A percentile compares a stretch with the other conserved stretches of the same genome.
Conservation (phyloP, 2,888 invertebrate species). For the Artemia sinica region DNA sequence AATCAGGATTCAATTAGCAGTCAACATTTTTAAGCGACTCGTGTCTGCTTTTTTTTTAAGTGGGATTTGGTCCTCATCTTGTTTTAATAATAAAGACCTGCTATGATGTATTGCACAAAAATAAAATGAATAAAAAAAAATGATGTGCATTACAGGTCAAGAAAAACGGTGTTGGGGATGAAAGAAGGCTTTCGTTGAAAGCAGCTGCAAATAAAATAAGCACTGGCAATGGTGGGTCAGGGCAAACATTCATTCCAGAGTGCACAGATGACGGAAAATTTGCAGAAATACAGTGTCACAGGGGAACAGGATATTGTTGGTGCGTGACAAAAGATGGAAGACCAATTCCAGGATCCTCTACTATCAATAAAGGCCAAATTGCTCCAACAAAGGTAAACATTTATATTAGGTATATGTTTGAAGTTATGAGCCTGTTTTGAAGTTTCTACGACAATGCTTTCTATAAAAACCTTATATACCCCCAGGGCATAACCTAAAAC, state of each 20-base stretch:
- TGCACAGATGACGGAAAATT: conserved; percentile 70
- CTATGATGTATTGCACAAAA: too few species aligned
- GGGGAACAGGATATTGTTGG: conserved; percentile 62
- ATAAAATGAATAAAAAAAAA: too few species aligned
- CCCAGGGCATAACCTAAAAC: too few species aligned
- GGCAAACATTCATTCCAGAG: conserved; percentile 43
- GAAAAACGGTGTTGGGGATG: conserved; percentile 34
- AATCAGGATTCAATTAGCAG: too few species aligned
- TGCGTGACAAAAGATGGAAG: conserved; percentile 70
- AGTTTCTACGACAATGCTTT: too few species aligned
- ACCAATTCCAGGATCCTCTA: conserved; percentile 61
- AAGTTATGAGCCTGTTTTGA: too few species aligned
- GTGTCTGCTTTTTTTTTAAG: too few species aligned
- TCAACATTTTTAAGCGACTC: too few species aligned
- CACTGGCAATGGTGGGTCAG: conserved; percentile 25
- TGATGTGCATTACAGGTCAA: conserved; percentile 26
- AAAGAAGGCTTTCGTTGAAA: conserved; percentile 22
- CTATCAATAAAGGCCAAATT: conserved; percentile 50
- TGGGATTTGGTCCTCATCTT: rapidly evolving
- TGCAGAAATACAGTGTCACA: conserved; percentile 66
- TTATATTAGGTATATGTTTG: too few species aligned
- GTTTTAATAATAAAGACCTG: too few species aligned
- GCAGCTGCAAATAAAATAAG: conserved; percentile 17
- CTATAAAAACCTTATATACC: too few species aligned
- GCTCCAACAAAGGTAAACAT: conserved; percentile 32